Evolutionary conservation across 2,888 invertebrate genomes (phyloP), one percentile per base, ranked within the genome.

Genomic region (Syritta pipiens): DNA sequence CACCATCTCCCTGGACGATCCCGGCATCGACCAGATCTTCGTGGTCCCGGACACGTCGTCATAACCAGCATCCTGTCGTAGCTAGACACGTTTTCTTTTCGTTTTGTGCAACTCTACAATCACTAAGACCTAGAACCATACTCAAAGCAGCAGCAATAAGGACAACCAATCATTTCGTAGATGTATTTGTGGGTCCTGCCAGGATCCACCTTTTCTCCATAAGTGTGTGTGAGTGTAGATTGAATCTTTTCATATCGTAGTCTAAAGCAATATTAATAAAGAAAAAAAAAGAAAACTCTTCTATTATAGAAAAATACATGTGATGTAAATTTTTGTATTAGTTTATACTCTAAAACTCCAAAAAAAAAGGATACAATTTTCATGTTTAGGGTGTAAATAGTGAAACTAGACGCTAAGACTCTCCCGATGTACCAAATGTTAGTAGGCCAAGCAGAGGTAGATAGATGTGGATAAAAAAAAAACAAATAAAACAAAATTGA

Each of bases 1-100:
- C 3, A 76, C 81, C 28, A 82, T 82, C 32, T 82, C 81, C 9
- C 69, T 83, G 14, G 82, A 82, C 19, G 82, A 83, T 37, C 69
- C 72, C 9, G 30, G 48, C 6, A 51, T 69, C 3, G 81, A 81
- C 63, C 81, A 81, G 42, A 81, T 81, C 46, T 81, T 68, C 35
- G 63, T 81, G n/a, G 35, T 81, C 3, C 63, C 81, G 2, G 75
- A 81, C 12, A 49, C 46, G 2, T 57, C 67, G 6, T 79, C 74
- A 55, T 79, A 79, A 79, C 77, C 28, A 48, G 59, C 44, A 30
- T 14, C 17, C 12, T 24, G 5, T 20, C 9, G 26, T 26, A 9
- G 14, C 12, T 10, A n/a, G 0, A 9, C n/a, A 30, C 20, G 30
- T 20, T 30, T 51, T 42, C 35, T 65, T 59, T 51, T 46, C 42